phyloP scores from a whole-genome alignment of 2,113 vertebrate species.

The Calyptommatus sinebrachiatus region DNA sequence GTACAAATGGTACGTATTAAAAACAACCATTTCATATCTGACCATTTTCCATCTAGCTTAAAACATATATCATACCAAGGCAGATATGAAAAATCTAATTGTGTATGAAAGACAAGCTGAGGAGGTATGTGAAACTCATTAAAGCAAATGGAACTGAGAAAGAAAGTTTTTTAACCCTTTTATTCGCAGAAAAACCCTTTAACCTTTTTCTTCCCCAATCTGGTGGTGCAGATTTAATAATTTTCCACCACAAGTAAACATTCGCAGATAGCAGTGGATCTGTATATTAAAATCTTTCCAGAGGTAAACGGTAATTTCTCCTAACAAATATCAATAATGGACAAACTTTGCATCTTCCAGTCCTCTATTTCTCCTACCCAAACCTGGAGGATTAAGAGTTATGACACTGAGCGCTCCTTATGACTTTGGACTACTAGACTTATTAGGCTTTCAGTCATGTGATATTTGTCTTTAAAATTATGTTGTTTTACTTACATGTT shows the following conservation, averaged over 20 bases:
- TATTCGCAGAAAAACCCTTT: neutral
- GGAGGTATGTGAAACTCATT: neutral
- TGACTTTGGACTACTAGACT: neutral
- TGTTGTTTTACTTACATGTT: neutral
- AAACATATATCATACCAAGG: neutral
- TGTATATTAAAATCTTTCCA: neutral
- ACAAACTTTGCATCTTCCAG: neutral
- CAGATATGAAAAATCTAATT: neutral
- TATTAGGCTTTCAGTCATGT: no score
- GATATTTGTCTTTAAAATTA: no score
- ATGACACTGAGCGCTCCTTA: neutral
- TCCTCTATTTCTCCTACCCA: neutral
- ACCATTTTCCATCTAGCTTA: neutral
- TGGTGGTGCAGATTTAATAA: neutral
- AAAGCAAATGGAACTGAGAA: neutral
- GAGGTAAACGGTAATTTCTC: neutral
- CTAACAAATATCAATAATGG: neutral
- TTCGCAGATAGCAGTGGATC: neutral
- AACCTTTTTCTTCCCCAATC: neutral
- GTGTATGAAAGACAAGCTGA: neutral
- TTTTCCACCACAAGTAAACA: neutral
- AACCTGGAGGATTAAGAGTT: neutral
- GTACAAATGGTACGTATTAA: neutral
- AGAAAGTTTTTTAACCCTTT: slow-evolving; percentile 2
- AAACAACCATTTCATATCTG: neutral